Percentiles rank a stretch among this genome's conserved stretches.
These are phyloP conservation scores for Theonella swinhoei DNA, from an alignment of 37 sponge, comb jelly and placozoan species.

Conservation along the genomic window DNA sequence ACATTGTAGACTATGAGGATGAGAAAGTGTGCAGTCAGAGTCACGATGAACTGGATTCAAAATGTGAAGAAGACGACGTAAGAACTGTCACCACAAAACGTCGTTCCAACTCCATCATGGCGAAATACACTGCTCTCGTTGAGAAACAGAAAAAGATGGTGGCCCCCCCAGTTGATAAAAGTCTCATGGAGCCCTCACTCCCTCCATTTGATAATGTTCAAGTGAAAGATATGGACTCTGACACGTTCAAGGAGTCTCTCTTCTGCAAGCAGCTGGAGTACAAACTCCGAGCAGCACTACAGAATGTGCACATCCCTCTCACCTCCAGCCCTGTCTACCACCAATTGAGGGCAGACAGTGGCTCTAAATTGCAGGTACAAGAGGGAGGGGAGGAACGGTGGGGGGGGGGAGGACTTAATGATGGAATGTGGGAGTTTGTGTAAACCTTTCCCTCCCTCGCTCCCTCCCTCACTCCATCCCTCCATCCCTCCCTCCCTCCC, in stretches of 20 bases:
- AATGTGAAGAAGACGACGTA: too few species aligned
- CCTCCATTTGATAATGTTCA: neutral
- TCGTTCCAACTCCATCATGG: neutral
- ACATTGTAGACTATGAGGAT: neutral
- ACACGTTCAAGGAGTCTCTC: constrained; percentile 10
- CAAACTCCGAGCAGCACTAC: constrained; percentile 47
- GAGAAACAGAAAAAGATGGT: neutral
- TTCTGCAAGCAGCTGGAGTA: constrained; percentile 51
- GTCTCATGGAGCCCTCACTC: neutral
- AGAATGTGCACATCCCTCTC: constrained; percentile 41
- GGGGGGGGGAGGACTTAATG: too few species aligned
- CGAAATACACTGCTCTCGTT: neutral
- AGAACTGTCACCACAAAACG: too few species aligned
- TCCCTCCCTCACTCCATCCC: too few species aligned
- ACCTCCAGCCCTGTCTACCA: constrained; percentile 10
- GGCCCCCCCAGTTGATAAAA: neutral
- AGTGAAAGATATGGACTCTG: constrained; percentile 9
- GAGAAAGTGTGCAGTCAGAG: neutral
- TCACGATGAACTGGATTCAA: neutral
- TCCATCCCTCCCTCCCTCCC: too few species aligned
- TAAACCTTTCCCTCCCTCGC: too few species aligned
- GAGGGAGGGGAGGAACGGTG: too few species aligned
- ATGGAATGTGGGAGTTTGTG: too few species aligned
- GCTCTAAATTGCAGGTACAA: neutral
- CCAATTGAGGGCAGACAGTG: constrained; percentile 1